Evolutionary conservation across 2,888 invertebrate genomes (phyloP).

Genomic region (Tolmerus cingulatus): DNA sequence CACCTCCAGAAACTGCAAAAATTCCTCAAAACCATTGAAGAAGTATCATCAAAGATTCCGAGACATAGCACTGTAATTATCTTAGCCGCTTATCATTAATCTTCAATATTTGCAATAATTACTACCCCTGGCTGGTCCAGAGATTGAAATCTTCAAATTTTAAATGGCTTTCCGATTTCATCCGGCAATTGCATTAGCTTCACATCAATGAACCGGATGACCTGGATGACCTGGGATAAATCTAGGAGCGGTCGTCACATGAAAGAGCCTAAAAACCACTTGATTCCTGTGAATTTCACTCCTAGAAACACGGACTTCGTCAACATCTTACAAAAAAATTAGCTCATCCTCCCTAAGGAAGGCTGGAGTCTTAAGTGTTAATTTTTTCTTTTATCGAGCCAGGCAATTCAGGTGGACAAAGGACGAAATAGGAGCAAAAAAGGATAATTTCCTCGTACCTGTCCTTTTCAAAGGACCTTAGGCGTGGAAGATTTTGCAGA

Average conservation of each 20-base stretch:
- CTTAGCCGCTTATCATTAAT: neutral
- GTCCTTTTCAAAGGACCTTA: neutral
- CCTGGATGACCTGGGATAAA: neutral
- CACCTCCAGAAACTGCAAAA: neutral
- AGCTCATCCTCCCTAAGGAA: neutral
- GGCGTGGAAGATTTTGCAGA: conserved; percentile 13
- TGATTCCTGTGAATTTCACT: conserved; percentile 31
- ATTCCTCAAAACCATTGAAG: neutral
- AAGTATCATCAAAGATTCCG: neutral
- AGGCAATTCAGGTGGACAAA: neutral
- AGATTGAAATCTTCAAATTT: conserved; percentile 33
- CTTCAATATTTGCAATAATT: conserved; percentile 14
- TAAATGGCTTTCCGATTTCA: neutral
- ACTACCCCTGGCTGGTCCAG: neutral
- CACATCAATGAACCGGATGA: neutral
- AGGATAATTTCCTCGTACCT: neutral
- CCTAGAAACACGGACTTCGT: neutral
- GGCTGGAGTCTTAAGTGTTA: conserved; percentile 30
- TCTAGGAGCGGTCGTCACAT: neutral
- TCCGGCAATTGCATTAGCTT: neutral
- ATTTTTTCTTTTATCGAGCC: neutral
- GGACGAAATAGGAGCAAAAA: neutral
- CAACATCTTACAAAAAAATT: neutral
- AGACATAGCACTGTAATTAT: neutral
- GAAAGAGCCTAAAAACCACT: neutral